Evolutionary conservation across 2,797 vertebrate species (phyloP).

Genomic region (Poecile montanus): DNA sequence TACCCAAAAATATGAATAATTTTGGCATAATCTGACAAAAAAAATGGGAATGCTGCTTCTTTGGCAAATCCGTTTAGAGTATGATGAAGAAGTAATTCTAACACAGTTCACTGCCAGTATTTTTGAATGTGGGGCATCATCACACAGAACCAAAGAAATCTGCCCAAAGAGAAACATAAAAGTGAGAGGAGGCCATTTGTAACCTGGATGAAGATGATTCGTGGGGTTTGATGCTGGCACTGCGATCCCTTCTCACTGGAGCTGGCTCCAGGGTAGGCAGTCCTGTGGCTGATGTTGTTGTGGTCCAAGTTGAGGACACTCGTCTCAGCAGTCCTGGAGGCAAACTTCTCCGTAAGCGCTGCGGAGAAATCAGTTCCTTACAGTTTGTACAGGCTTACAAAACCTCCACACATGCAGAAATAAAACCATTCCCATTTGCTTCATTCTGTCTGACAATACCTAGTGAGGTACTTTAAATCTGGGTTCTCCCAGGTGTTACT

Average conservation of each 20-base stretch:
- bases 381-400: background rate
- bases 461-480: background rate
- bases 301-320: slow-evolving; percentile 97
- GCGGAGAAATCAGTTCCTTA: background rate
- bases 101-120: background rate
- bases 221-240: slow-evolving; percentile 91
- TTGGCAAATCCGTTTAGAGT: background rate
- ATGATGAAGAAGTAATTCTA: background rate
- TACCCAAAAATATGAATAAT: background rate
- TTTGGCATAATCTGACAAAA: background rate
- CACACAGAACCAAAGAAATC: background rate
- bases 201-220: slow-evolving; percentile 89
- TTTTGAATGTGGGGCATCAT: background rate
- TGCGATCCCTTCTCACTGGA: slow-evolving; percentile 90
- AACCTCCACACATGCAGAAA: background rate
- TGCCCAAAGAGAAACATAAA: background rate
- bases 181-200: background rate
- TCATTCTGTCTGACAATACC: background rate
- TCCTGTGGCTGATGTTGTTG: slow-evolving; percentile 96
- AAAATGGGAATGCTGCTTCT: background rate
- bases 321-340: slow-evolving; percentile 89
- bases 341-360: slow-evolving; percentile 92
- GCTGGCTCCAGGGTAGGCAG: slow-evolving; percentile 94
- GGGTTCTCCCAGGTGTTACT: background rate
- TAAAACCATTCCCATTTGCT: background rate